Conservation (phyloP, 1,140 invertebrate species). For the Bursaphelenchus mucronatus region DNA sequence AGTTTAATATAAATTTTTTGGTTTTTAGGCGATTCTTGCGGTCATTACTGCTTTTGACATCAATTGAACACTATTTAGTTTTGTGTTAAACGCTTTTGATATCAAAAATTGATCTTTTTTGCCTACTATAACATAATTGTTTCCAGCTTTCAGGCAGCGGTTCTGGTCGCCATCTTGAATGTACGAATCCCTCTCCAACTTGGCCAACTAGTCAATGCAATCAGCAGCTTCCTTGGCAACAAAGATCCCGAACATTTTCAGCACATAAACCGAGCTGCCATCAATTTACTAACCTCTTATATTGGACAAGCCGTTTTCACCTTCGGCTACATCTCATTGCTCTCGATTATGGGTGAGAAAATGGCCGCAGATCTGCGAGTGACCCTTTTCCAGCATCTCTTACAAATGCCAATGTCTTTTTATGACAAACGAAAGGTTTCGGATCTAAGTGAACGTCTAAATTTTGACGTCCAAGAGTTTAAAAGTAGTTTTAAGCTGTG, state of each 20-base stretch:
- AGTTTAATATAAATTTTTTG: too few relatives aligned
- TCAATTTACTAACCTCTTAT: conserved; percentile 70
- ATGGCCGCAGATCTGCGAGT: conserved; percentile 75
- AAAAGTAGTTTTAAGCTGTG: conserved; percentile 70
- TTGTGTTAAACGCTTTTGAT: too few relatives aligned
- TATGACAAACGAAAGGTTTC: conserved; percentile 84
- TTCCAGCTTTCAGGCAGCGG: conserved; percentile 68
- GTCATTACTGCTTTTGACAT: too few relatives aligned
- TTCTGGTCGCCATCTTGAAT: conserved; percentile 74
- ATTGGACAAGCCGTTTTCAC: conserved; percentile 74
- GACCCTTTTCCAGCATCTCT: conserved; percentile 75
- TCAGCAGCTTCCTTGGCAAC: conserved; percentile 63
- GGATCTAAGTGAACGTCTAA: conserved; percentile 80
- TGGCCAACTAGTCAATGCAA: conserved; percentile 73
- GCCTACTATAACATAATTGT: neutral
- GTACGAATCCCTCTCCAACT: conserved; percentile 74
- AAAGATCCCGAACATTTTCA: conserved; percentile 64
- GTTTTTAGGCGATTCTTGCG: too few relatives aligned
- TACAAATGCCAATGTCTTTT: conserved; percentile 81
- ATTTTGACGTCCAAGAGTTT: conserved; percentile 88
- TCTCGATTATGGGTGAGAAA: conserved; percentile 79
- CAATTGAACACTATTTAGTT: too few relatives aligned
- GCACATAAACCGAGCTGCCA: conserved; percentile 69
- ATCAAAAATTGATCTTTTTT: too few relatives aligned
- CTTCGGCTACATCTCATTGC: conserved; percentile 77